Conservation (phyloP, 2,797 vertebrate species). For the Periophthalmus magnuspinnatus region DNA sequence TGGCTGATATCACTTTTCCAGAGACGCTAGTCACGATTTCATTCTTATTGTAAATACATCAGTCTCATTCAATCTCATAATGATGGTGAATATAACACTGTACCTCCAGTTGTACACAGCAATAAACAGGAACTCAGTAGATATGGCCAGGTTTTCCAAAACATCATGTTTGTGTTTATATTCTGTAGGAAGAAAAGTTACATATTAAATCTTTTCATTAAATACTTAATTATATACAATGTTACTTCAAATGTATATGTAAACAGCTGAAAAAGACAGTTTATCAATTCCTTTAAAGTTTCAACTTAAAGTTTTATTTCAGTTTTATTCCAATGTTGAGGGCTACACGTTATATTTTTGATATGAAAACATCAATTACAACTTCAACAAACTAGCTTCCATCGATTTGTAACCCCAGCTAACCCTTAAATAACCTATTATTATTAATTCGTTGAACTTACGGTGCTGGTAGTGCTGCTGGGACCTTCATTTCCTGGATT, state of each 20-base stretch:
- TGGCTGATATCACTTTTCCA: neutral
- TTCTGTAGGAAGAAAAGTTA: constrained; percentile 12
- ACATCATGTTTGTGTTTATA: constrained; percentile 34
- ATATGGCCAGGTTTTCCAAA: constrained; percentile 39
- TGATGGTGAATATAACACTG: constrained; percentile 14
- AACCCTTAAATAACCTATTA: neutral
- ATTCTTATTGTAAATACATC: neutral
- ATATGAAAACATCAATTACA: neutral
- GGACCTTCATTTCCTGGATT: constrained; percentile 59
- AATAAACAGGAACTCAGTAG: constrained; percentile 30
- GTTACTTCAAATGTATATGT: neutral
- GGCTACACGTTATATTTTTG: neutral
- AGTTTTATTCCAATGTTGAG: neutral
- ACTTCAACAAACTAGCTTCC: neutral
- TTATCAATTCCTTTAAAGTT: neutral
- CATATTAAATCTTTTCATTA: neutral
- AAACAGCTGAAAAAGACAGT: no score
- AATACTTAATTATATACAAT: neutral
- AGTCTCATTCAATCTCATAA: neutral
- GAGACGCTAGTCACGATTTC: neutral
- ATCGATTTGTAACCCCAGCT: neutral
- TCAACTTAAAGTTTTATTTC: neutral
- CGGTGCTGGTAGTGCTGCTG: constrained; percentile 21
- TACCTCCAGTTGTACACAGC: constrained; percentile 54
- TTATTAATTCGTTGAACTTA: constrained; percentile 39